phyloP scores from a whole-genome alignment of 2,888 invertebrate species.

The Brachypalpus laphriformis region DNA sequence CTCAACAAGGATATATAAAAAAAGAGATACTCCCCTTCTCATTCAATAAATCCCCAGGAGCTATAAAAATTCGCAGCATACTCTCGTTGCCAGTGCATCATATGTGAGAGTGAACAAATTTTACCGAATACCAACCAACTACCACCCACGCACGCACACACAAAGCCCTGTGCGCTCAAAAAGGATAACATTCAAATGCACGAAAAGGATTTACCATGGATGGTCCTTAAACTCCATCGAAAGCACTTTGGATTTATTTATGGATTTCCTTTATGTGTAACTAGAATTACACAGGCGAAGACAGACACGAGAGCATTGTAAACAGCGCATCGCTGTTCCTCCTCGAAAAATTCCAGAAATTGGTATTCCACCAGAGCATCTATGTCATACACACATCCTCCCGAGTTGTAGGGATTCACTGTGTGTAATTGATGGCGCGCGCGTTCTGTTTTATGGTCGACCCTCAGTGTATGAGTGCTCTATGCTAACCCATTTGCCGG shows the following conservation, averaged over 20 bases:
- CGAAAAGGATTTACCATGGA: conserved; percentile 57
- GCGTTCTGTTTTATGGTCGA: conserved; percentile 18
- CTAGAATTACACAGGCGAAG: conserved; percentile 38
- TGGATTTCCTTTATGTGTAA: conserved; percentile 28
- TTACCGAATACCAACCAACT: background rate
- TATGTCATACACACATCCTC: conserved; percentile 65
- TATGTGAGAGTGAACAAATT: conserved; percentile 20
- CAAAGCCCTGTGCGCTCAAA: background rate
- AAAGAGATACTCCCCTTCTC: background rate
- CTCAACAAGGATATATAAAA: background rate
- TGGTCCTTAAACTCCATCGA: conserved; percentile 40
- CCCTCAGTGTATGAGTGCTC: conserved; percentile 7
- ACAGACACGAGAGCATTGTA: conserved; percentile 42
- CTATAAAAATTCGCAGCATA: conserved; percentile 20
- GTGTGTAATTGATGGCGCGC: conserved; percentile 63
- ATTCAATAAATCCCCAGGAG: conserved; percentile 31
- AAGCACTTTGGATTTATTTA: conserved; percentile 54
- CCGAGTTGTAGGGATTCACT: conserved; percentile 39
- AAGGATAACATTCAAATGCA: conserved; percentile 51
- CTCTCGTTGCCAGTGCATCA: conserved; percentile 15
- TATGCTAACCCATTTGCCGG: conserved; percentile 49
- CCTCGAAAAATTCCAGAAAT: conserved; percentile 13
- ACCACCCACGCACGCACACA: conserved; percentile 4
- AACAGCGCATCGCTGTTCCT: conserved; percentile 8
- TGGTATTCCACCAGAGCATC: conserved; percentile 39